Conservation (phyloP, 1,140 invertebrate genomes). For the Atopsyche davidsoni region DNA sequence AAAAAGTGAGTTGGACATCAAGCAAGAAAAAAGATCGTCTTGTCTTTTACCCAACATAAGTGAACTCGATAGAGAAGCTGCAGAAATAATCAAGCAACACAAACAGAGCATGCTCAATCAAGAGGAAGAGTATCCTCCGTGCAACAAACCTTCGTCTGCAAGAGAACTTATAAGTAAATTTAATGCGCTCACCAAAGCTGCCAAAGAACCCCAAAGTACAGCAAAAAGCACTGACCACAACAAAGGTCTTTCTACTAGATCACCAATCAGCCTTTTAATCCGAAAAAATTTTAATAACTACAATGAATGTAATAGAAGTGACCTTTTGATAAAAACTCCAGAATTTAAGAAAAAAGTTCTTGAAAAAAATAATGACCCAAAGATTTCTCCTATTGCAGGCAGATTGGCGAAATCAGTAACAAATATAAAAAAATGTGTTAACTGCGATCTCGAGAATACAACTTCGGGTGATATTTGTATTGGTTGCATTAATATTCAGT, state of each 20-base stretch:
- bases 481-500: conserved; percentile 4
- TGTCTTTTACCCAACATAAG: conserved; percentile 69
- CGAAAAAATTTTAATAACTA: too few species aligned
- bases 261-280: too few species aligned
- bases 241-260: too few species aligned
- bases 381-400: too few species aligned
- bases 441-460: not conserved
- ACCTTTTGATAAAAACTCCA: too few species aligned
- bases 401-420: too few species aligned
- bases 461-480: conserved; percentile 8
- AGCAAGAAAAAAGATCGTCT: conserved; percentile 31
- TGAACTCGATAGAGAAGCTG: conserved; percentile 71
- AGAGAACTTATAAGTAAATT: conserved; percentile 28
- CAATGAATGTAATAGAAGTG: too few species aligned
- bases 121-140: conserved; percentile 2
- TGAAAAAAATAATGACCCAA: too few species aligned
- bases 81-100: conserved; percentile 58
- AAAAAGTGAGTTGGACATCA: conserved; percentile 15
- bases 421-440: not conserved
- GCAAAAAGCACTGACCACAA: not conserved
- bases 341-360: too few species aligned
- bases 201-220: not conserved
- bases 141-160: conserved; percentile 23
- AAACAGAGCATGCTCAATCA: conserved; percentile 15
- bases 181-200: conserved; percentile 20